A percentile compares a stretch with the other conserved stretches of the same genome.
These are phyloP conservation scores for Cataglyphis livida DNA, from an alignment of 2,888 invertebrate genomes.

Conservation along the genomic window DNA sequence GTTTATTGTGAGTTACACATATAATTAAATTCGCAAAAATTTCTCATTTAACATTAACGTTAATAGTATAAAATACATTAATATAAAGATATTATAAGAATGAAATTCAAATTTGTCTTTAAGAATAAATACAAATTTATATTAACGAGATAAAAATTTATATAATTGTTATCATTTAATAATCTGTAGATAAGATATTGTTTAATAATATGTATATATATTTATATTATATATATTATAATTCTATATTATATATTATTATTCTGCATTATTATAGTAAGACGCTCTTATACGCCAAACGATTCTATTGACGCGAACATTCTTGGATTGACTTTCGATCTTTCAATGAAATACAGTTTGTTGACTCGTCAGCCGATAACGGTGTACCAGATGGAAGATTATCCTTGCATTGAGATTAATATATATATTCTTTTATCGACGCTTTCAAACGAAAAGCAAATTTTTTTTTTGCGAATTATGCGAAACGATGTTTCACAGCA, in stretches of 20 bases:
- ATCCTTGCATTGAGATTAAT: slow-evolving; percentile 60
- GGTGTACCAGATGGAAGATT: slow-evolving; percentile 66
- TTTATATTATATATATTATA: no score
- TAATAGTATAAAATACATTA: neutral
- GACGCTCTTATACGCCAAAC: neutral
- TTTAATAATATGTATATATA: no score
- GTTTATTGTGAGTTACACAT: neutral
- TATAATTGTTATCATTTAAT: neutral
- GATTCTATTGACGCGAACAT: slow-evolving; percentile 41
- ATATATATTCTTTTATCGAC: slow-evolving; percentile 44
- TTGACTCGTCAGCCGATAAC: slow-evolving; percentile 47
- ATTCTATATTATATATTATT: no score
- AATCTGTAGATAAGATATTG: neutral
- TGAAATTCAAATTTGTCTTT: no score
- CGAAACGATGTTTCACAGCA: slow-evolving; percentile 35
- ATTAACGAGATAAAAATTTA: neutral
- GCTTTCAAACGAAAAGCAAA: slow-evolving; percentile 30
- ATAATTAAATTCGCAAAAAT: neutral
- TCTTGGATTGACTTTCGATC: slow-evolving; percentile 54
- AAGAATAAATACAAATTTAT: neutral
- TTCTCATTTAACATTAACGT: neutral
- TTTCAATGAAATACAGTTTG: slow-evolving; percentile 48
- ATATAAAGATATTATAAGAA: neutral
- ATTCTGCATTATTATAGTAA: neutral
- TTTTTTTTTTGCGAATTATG: neutral